Base-by-base conservation (phyloP, 2,888 invertebrate species). In the Mylabris sibirica region DNA sequence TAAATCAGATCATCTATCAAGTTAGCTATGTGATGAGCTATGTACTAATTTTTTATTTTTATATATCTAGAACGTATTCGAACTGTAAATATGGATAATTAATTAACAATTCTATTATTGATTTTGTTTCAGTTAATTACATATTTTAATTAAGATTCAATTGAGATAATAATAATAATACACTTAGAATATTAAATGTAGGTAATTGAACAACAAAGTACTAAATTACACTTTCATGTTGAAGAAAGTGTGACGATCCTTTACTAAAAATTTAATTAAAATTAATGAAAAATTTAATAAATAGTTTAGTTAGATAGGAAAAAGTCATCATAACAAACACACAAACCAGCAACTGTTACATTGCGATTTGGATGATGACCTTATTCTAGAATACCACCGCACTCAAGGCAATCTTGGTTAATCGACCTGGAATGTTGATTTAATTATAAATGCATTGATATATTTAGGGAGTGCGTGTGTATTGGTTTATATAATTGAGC, bases 381-480 rank as follows among this genome's bases (percentile, higher is more conserved):
- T 30, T 30, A 30, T 30, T 30, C 30, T 8, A 30, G 30, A 30
- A 30, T 30, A 30, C 30, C 4, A 30, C 30, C 30, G 30, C 30
- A 30, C 1, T 64, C 65, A 72, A 69, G 69, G 64, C 67, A 70
- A 72, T 65, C 53, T 65, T 60, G 62, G 59, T 61, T 65, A 68
- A 61, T 59, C 41, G 62, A 35, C 64, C 41, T 66, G 68, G 72
- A 72, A 72, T 72, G 72, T 71, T 72, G 71, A 72, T 72, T 72
- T 69, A 69, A 72, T 72, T 71, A 69, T 67, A 62, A 68, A 69
- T 71, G 71, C 66, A 71, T 71, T 69, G 68, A 20, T 20, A 63
- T 69, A 60, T 68, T 69, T 70, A 67, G 64, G 26, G 26, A 30
- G 26, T 30, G 30, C 5, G 30, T 30, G 30, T 30, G 30, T 30